Percentiles rank a stretch among this genome's conserved stretches.
Evolutionary conservation across 2,113 vertebrate species (phyloP).

Genomic region (Mungos mungo): DNA sequence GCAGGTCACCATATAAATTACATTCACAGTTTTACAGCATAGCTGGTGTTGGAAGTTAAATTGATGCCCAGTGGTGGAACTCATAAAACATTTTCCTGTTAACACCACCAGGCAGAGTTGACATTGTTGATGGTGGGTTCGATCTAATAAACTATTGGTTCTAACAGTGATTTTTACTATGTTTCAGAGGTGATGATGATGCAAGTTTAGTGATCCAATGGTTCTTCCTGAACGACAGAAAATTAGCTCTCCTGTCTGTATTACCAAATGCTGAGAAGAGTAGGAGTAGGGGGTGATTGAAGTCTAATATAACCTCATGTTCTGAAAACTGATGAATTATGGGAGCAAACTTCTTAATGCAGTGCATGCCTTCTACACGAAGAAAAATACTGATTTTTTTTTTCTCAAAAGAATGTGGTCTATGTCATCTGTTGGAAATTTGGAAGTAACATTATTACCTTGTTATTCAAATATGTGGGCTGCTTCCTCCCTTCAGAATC

Average conservation of each 20-base stretch:
- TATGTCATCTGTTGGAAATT: constrained; percentile 66
- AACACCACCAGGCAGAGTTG: constrained; percentile 76
- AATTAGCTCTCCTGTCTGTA: constrained; percentile 76
- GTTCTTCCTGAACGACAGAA: constrained; percentile 80
- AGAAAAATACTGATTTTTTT: constrained; percentile 73
- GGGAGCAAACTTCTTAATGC: constrained; percentile 44
- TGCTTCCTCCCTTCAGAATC: constrained; percentile 41
- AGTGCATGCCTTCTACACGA: constrained; percentile 44
- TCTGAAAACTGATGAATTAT: constrained; percentile 61
- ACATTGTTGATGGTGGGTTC: constrained; percentile 81
- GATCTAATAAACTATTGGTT: constrained; percentile 82
- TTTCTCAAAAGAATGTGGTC: constrained; percentile 68
- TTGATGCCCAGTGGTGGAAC: constrained; percentile 82
- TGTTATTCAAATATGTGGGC: constrained; percentile 45
- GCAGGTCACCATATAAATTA: constrained; percentile 82
- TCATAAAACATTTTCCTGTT: constrained; percentile 85
- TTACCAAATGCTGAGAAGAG: constrained; percentile 56
- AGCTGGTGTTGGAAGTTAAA: constrained; percentile 83
- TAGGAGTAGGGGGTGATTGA: constrained; percentile 54
- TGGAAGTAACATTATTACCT: constrained; percentile 66
- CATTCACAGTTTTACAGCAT: constrained; percentile 70
- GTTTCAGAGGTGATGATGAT: constrained; percentile 80
- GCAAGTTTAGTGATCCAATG: constrained; percentile 78
- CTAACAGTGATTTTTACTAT: constrained; percentile 81
- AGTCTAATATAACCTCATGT: constrained; percentile 63